A percentile compares a stretch with the other conserved stretches of the same genome.
phyloP scores from a whole-genome alignment of 1,140 invertebrate species.

The Listronotus bonariensis region DNA sequence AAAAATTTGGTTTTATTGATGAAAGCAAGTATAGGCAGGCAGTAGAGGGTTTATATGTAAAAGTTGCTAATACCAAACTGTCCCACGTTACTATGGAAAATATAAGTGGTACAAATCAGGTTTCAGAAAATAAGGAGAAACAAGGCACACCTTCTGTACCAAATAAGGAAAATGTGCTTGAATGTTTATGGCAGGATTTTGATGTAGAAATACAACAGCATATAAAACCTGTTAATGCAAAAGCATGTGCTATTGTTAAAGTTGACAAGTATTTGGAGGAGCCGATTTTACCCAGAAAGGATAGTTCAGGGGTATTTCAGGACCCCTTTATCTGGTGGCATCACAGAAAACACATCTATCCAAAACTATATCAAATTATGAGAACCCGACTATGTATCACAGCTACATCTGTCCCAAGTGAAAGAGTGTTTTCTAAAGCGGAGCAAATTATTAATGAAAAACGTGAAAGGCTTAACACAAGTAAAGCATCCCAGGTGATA shows the following conservation, averaged over 20 bases:
- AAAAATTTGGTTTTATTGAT: conserved; percentile 40
- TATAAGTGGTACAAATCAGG: conserved; percentile 41
- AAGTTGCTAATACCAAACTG: conserved; percentile 27
- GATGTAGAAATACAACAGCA: conserved; percentile 21
- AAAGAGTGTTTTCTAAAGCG: conserved; percentile 25
- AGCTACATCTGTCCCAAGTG: conserved; percentile 15
- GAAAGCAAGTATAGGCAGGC: too few species aligned
- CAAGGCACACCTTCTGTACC: conserved; percentile 13
- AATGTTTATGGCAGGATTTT: conserved; percentile 20
- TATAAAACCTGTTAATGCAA: conserved; percentile 20
- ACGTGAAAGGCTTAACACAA: conserved; percentile 5
- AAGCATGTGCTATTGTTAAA: conserved; percentile 30
- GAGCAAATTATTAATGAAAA: conserved; percentile 18
- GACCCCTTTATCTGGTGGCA: too few species aligned
- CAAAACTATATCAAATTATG: conserved; percentile 35
- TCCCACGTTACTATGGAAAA: conserved; percentile 37
- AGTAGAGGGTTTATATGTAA: conserved; percentile 25
- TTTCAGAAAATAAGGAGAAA: too few species aligned
- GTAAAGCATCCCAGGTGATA: conserved; percentile 12
- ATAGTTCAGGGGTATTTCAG: conserved; percentile 1
- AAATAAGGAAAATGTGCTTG: conserved; percentile 18
- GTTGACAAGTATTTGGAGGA: conserved; percentile 43
- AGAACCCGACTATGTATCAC: conserved; percentile 6
- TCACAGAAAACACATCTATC: too few species aligned
- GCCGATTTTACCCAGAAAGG: conserved; percentile 25